Base-by-base conservation (phyloP, 2,113 vertebrate genomes). In the Polypterus bichir region DNA sequence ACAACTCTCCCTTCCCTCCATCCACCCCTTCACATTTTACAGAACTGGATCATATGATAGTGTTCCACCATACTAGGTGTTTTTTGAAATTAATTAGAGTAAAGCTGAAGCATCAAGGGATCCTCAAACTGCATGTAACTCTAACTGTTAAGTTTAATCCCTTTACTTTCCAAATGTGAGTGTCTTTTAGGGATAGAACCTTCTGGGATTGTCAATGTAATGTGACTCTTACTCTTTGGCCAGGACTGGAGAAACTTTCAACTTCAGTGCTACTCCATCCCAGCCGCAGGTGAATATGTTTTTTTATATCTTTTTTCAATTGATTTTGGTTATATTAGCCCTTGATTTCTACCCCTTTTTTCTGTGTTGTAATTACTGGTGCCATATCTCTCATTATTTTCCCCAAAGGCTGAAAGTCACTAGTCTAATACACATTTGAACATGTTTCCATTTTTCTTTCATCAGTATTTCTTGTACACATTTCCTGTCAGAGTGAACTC, bases 251-350 rank as follows among this genome's bases (percentile, higher is more conserved):
- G 74, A 73, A 69, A 71, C 76, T 61, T 85, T 86, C 64, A 76
- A 66, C 54, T 89, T 89, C 76, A 84, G 75, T 68, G 83, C 88
- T 73, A 89, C 86, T 49, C 88, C 88, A 48, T 89, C 88, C 56
- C 85, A 89, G 67, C 88, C 88, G 48, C 86, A 87, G 85, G 88
- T 89, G 79, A 77, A 80, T 60, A 47, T 45, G 54, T 9, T 6
- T 9, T 5, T 10, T 8, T 55, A 10, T 52, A 10, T 52, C 6
- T 52, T 7, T 55, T 6, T 55, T 10, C 44, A 27, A 27, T 27
- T 27, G 27, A 27, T 27, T 27, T 27, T 27, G 27, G 27, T 27
- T 27, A 27, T 27, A 27, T 27, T 27, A 27, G 27, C 27, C 27
- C 27, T 27, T 27, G 27, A 27, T 27, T 27, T 27, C 27, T 27